These are phyloP conservation scores for Catocala sponsa DNA, from an alignment of 2,888 invertebrate genomes.

Conservation along the genomic window DNA sequence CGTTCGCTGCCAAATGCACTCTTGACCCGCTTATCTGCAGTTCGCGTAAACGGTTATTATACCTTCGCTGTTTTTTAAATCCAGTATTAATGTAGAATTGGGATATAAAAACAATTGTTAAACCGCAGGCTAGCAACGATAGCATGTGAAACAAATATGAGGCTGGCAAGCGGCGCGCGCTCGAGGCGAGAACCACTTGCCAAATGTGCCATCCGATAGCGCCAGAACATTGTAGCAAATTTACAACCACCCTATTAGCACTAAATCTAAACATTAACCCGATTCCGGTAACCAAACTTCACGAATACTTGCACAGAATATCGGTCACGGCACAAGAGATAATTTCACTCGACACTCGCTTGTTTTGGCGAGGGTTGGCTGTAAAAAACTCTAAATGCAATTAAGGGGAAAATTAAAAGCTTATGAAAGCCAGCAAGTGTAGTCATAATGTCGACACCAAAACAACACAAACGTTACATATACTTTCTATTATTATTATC, in stretches of 20 bases:
- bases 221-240: slow-evolving; percentile 84
- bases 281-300: slow-evolving; percentile 83
- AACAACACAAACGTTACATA: not conserved
- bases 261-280: slow-evolving; percentile 88
- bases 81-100: slow-evolving; percentile 41
- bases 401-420: slow-evolving; percentile 31
- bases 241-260: slow-evolving; percentile 87
- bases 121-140: slow-evolving; percentile 69
- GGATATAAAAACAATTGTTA: slow-evolving; percentile 77
- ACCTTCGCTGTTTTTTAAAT: slow-evolving; percentile 33
- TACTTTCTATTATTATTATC: not conserved
- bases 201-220: slow-evolving; percentile 87
- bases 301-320: slow-evolving; percentile 73
- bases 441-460: not conserved
- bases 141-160: slow-evolving; percentile 75
- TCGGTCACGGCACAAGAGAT: slow-evolving; percentile 72
- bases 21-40: slow-evolving; percentile 56
- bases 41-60: slow-evolving; percentile 29
- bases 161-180: slow-evolving; percentile 72
- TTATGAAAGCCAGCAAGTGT: not conserved
- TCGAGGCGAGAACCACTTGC: slow-evolving; percentile 75
- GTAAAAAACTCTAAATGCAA: slow-evolving; percentile 54
- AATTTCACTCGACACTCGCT: slow-evolving; percentile 65
- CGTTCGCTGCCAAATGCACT: slow-evolving; percentile 45
- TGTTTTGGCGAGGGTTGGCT: slow-evolving; percentile 54